Base-by-base conservation (phyloP, 2,888 invertebrate species). In the Poecilobothrus nobilitatus region DNA sequence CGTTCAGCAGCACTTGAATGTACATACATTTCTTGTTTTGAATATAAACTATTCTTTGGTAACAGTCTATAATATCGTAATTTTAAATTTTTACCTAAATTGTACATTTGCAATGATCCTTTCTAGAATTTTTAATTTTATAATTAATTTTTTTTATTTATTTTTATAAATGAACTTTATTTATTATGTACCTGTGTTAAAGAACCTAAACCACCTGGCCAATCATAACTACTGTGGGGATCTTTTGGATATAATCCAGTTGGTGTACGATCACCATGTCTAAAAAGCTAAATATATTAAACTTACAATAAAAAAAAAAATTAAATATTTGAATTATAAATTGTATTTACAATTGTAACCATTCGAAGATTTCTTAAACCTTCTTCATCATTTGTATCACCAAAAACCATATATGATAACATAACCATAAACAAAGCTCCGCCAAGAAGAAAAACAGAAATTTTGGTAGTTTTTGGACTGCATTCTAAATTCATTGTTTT, bases 191-290 rank as follows among this genome's bases (percentile, higher is more conserved):
- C 81, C 76, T 74, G 76, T 18, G 92, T 93, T 33, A 96, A 84
- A 67, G 92, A 86, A 9, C 94, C 93, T 76, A 87, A 86, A 65
- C 95, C 95, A 74, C 89, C 90, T 6, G 90, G 88, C 95, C 95
- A 96, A 68, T 86, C 84, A 74, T 89, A 87, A 71, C 89, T 84
- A 71, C 85, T 85, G 77, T 92, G 86, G 1, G 92, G 91, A 82
- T 96, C 95, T 76, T 88, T 92, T 18, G 89, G 89, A 78, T 92
- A 96, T 2, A 87, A 86, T 33, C 82, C 80, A 6, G 88, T 86
- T 1, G 96, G 95, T 69, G 90, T 78, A 72, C 78, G 80, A 72
- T 81, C 80, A 44, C 81, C 81, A 73, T 82, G 82, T 37, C 81
- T 78, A 70, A 81, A 81, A 71, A 82, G 76, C 81, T 81, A 71